Evolutionary conservation across 2,113 vertebrate genomes (phyloP), one percentile per base, ranked within the genome.

Genomic region (Onychostruthus taczanowskii): DNA sequence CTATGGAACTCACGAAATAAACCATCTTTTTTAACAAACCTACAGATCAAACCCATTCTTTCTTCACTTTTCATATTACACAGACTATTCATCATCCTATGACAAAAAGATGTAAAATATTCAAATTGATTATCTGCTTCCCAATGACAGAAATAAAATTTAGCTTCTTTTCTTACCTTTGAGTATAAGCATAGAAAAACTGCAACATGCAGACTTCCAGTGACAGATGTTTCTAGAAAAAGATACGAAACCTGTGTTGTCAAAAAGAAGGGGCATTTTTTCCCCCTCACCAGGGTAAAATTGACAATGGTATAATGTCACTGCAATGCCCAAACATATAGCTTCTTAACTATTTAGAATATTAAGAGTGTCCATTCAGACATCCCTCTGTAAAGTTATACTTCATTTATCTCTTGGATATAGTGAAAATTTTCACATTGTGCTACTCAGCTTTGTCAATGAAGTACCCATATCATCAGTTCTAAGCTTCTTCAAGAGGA

Each of bases 191-290:
- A 96, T 99, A 99, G 98, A 99, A 99, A 98, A 99, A 99, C 97
- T 99, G 99, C 97, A 99, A 98, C 99, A 99, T 99, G 97, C 99
- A 99, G 92, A 99, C 99, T 97, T 99, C 99, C 96, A 99, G 96
- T 47, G 99, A 99, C 79, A 99, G 98, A 94, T 99, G 99, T 96
- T 99, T 99, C 99, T 99, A 98, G 75, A 94, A 87, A 88, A 97
- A 92, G 52, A 96, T 53, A 97, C 18, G 16, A 94, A 89, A 90
- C 16, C 18, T 74, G 20, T 88, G 64, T 96, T 33, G 50, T 35
- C 35, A 83, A 49, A 44, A 87, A 66, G 55, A 88, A 53, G 5
- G 5, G 11, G 37, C 19, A 47, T 63, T 14, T 66, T 69, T 68
- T 31, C 2, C 7, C 39, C 37, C 16, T 63, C 47, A 35, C 0